Percentiles rank a stretch among this genome's conserved stretches.
Evolutionary conservation across 2,797 vertebrate genomes (phyloP).

Genomic region (Artibeus jamaicensis): DNA sequence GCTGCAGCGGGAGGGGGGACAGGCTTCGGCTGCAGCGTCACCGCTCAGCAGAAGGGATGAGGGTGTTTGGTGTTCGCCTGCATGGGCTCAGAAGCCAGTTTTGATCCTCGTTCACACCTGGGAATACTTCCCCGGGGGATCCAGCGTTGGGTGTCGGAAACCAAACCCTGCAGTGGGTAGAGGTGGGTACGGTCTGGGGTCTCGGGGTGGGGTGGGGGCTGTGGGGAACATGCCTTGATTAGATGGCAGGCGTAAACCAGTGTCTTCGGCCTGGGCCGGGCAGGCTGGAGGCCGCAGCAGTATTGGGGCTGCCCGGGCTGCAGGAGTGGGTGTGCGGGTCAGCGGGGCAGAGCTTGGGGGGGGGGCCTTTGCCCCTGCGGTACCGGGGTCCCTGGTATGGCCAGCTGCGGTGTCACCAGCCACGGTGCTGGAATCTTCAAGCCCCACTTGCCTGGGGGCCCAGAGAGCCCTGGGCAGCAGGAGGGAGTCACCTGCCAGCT

Average conservation of each 20-base stretch:
- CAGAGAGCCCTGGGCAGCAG: fast-evolving
- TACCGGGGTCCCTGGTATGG: neutral
- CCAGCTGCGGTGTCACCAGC: too few relatives aligned
- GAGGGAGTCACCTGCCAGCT: fast-evolving
- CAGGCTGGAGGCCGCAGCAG: fast-evolving
- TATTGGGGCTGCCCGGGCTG: neutral
- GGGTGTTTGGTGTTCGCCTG: neutral
- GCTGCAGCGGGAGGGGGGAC: neutral
- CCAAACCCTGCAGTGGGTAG: fast-evolving
- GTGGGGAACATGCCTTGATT: neutral
- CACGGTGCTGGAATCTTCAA: fast-evolving
- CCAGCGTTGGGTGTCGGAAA: neutral
- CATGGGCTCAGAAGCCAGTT: neutral
- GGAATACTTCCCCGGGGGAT: neutral
- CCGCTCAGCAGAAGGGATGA: neutral
- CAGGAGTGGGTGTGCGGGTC: fast-evolving
- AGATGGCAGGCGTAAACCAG: fast-evolving
- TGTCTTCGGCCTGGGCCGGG: neutral
- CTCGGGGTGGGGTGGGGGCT: too few relatives aligned
- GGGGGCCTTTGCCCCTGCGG: too few relatives aligned
- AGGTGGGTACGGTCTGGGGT: fast-evolving
- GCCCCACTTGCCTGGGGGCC: fast-evolving
- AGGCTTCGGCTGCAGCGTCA: neutral
- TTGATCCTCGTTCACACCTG: neutral
- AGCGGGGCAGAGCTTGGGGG: neutral